Percentiles rank a stretch among this genome's conserved stretches.
These are phyloP conservation scores for Lochmaea capreae DNA, from an alignment of 2,888 invertebrate genomes.

Conservation along the genomic window DNA sequence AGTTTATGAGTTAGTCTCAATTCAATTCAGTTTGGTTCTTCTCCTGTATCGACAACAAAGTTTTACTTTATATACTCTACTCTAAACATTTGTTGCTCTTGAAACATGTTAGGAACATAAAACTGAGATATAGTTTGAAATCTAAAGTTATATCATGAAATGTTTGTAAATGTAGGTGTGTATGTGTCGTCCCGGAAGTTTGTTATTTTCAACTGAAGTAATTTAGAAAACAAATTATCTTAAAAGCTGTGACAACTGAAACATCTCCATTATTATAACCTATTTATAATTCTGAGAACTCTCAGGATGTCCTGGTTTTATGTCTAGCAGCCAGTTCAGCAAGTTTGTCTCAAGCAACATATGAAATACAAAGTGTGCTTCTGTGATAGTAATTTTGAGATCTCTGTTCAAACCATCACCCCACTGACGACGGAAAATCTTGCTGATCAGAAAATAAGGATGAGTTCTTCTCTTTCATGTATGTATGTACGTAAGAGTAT, in stretches of 20 bases:
- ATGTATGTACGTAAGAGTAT: no score
- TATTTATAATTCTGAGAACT: not conserved
- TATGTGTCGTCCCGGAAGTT: not conserved
- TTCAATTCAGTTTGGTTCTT: slow-evolving; percentile 9
- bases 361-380: no score
- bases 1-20: slow-evolving; percentile 27
- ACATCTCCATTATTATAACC: not conserved
- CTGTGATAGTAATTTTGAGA: no score
- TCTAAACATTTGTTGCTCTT: slow-evolving; percentile 23
- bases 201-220: not conserved
- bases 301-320: not conserved
- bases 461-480: no score
- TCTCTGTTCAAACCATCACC: no score
- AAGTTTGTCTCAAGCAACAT: no score
- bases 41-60: slow-evolving; percentile 19
- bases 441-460: no score
- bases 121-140: slow-evolving; percentile 18
- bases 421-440: no score
- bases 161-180: not conserved
- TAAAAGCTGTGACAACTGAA: not conserved
- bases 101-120: slow-evolving; percentile 9
- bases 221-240: not conserved
- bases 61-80: not conserved
- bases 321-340: no score
- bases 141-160: slow-evolving; percentile 1